Evolutionary conservation across 2,888 invertebrate species (phyloP), one percentile per base, ranked within the genome.

Genomic region (Hofmannophila pseudospretella): DNA sequence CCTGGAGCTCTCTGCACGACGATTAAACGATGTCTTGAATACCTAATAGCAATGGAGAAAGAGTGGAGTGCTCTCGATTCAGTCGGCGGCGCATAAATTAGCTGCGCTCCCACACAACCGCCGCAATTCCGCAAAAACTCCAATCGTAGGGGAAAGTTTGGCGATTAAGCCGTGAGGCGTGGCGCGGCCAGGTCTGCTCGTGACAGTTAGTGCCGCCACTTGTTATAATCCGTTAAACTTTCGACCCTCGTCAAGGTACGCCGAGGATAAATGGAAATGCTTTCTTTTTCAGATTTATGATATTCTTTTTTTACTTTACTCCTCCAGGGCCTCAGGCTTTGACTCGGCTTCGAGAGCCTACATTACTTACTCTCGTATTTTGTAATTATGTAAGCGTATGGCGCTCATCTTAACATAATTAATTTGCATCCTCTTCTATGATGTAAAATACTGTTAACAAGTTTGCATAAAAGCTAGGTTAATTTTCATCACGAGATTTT

Each of bases 191-290:
- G 81, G 80, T 72, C 81, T 86, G 85, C 59, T 67, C 66, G 64
- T 74, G 85, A 84, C 85, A 86, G 82, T 82, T 82, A 84, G 81
- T 82, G 79, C 81, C 67, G 71, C 80, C 81, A 81, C 82, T 84
- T 81, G 77, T 80, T 84, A 84, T 84, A 84, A 82, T 82, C 78
- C 75, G 78, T 77, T 75, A 66, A 84, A 86, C 80, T 85, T 84
- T 75, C 70, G 74, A 81, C 84, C 85, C 82, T 79, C 79, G 80
- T 84, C 78, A 82, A 84, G 84, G 84, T 84, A 74, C 60, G 66
- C 67, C 54, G 63, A 63, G 71, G 73, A 80, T 81, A 76, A 79
- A 84, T 82, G 77, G 77, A 66, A 72, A 71, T 70, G 71, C 71
- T 68, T 71, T 72, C 70, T 74, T 72, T 58, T 51, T 45, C 53